phyloP scores from a whole-genome alignment of 2,113 vertebrate species.

The Caracal caracal region DNA sequence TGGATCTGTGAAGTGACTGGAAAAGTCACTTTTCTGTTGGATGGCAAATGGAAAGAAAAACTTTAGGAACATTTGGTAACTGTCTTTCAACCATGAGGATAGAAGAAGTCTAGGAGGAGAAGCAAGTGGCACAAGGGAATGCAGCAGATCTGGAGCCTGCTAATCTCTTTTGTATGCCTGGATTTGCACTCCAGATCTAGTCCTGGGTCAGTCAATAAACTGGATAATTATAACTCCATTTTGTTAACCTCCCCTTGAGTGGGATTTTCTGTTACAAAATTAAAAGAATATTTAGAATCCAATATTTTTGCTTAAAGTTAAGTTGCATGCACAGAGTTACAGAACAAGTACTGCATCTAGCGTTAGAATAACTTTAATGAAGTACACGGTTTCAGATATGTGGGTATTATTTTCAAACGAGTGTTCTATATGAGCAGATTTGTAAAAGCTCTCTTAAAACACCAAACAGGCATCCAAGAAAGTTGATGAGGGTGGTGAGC shows the following conservation, averaged over 20 bases:
- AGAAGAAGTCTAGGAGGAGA: background rate
- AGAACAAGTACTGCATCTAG: background rate
- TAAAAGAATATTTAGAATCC: background rate
- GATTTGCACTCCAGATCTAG: background rate
- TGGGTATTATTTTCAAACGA: background rate
- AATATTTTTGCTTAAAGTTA: background rate
- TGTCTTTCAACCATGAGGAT: background rate
- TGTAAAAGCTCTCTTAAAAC: background rate
- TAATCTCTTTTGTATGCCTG: background rate
- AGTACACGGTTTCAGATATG: background rate
- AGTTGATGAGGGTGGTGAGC: background rate
- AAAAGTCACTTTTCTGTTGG: background rate
- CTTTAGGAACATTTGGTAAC: background rate
- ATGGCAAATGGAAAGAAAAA: background rate
- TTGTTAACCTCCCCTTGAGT: background rate
- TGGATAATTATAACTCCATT: background rate
- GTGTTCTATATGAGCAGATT: background rate
- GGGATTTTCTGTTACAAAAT: background rate
- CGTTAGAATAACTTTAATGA: background rate
- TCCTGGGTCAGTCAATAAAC: background rate
- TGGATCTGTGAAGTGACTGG: background rate
- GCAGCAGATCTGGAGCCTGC: background rate
- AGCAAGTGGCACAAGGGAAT: background rate
- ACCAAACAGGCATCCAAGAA: background rate
- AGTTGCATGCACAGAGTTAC: background rate